phyloP scores from a whole-genome alignment of 2,797 vertebrate genomes.

The Antrozous pallidus region DNA sequence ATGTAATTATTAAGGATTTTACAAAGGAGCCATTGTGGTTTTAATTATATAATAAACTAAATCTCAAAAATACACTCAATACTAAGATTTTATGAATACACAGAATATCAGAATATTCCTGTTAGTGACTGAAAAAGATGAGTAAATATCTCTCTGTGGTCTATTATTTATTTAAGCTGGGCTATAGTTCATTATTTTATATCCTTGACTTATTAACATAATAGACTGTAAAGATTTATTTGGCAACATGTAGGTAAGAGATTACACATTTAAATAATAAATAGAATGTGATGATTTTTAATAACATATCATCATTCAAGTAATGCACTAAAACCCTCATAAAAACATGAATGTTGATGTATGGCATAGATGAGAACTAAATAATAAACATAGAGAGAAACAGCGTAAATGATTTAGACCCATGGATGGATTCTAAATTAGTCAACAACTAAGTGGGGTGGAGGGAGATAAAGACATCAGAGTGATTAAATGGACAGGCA shows the following conservation, averaged over 20 bases:
- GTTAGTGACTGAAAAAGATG: neutral
- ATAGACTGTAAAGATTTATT: neutral
- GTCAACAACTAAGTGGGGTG: neutral
- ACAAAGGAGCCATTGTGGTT: neutral
- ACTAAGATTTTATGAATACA: neutral
- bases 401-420: neutral
- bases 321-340: neutral
- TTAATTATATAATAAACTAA: neutral
- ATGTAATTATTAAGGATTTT: neutral
- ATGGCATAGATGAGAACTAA: neutral
- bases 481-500: neutral
- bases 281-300: neutral
- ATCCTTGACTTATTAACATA: neutral
- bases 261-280: neutral
- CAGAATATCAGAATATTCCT: neutral
- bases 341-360: neutral
- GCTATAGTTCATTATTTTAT: slow-evolving; percentile 3
- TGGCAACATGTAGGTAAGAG: neutral
- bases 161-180: neutral
- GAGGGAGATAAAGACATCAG: neutral
- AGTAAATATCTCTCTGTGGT: neutral
- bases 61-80: neutral
- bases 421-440: neutral
- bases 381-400: neutral
- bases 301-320: neutral